Conservation (phyloP, 2,797 vertebrate genomes). For the Urosaurus nigricauda region DNA sequence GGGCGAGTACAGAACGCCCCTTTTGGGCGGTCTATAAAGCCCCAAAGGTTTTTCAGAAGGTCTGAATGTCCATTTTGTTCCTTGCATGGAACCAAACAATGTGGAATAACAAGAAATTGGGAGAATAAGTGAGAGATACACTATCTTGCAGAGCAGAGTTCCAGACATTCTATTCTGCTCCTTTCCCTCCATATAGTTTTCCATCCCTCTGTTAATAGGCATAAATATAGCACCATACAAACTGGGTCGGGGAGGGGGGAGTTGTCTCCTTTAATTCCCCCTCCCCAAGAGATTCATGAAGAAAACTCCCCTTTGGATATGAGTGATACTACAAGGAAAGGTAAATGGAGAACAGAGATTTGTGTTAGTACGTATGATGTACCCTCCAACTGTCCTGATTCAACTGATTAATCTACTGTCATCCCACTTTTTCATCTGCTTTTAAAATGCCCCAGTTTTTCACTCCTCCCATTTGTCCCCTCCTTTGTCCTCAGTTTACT, state of each 20-base stretch:
- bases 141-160: not conserved
- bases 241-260: too few species aligned
- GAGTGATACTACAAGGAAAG: not conserved
- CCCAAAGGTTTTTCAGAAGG: not conserved
- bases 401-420: too few species aligned
- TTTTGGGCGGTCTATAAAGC: too few species aligned
- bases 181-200: not conserved
- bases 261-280: not conserved
- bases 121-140: conserved; percentile 5
- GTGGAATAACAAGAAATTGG: not conserved
- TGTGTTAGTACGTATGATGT: not conserved
- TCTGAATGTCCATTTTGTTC: too few species aligned
- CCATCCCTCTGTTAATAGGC: not conserved
- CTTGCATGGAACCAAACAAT: not conserved
- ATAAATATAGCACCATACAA: not conserved
- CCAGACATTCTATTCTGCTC: not conserved
- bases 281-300: not conserved
- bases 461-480: too few species aligned
- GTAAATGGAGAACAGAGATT: not conserved
- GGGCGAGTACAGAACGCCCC: too few species aligned
- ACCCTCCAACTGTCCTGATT: too few species aligned
- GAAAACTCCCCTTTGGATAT: not conserved
- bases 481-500: too few species aligned
- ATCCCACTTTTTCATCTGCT: too few species aligned
- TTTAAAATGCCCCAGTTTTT: too few species aligned